Evolutionary conservation across 1,140 invertebrate genomes (phyloP), one percentile per base, ranked within the genome.

Genomic region (Lordiphosa clarofinis): DNA sequence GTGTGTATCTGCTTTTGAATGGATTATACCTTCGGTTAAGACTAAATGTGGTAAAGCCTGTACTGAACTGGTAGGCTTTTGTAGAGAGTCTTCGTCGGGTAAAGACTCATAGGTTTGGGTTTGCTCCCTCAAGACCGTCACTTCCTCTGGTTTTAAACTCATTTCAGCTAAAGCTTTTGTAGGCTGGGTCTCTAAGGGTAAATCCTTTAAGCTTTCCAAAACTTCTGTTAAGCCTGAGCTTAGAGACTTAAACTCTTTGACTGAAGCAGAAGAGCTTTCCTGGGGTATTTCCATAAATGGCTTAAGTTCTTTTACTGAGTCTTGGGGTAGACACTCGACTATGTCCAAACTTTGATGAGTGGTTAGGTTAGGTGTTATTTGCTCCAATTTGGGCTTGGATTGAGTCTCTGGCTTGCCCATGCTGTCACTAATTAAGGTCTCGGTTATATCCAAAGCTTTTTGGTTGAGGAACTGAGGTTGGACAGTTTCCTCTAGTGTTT

Each of bases 71-170:
- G 35, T n/a, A 0, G 19, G 56, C 7, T 13, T 10, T 7, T 24
- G 49, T 12, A 31, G 1, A 4, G 44, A 11, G 11, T 62, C 42
- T 4, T 37, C 28, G 5, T 4, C 40, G 6, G 31, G 11, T 0
- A 76, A 10, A 6, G 59, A 46, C 2, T 82, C 76, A 19, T 73
- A 52, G 11, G 62, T 10, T 31, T 48, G 90, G 73, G 11, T 92
- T 92, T 91, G 95, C 92, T 79, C 91, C 90, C 90, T 94, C 92
- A 65, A 92, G 91, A 43, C 91, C 12, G 65, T 33, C 5, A 47
- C 11, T 1, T 55, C 48, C 35, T 84, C 39, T 0, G 70, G 8
- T 2, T 63, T 70, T 1, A 87, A 4, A 7, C 43, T 55, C 1
- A 66, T 33, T 6, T 72, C 50, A 4, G 81, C 86, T 2, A 39